These are phyloP conservation scores for Acinonyx jubatus DNA, from an alignment of 2,113 vertebrate species.

Conservation along the genomic window DNA sequence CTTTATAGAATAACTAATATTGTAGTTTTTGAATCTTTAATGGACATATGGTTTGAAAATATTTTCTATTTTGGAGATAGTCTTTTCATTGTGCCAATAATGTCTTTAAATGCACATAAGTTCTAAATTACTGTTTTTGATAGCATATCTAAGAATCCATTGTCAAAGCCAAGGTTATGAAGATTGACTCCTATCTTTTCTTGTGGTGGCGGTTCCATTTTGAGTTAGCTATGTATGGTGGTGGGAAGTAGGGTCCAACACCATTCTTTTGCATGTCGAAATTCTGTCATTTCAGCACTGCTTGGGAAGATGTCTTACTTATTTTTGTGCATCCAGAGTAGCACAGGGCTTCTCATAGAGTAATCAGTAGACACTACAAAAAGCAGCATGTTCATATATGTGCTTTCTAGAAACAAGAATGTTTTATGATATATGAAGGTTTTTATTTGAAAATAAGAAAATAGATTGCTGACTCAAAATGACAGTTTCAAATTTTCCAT, in stretches of 20 bases:
- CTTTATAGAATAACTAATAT: not conserved
- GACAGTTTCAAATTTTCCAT: not conserved
- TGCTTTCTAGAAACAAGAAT: not conserved
- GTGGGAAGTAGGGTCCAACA: not conserved
- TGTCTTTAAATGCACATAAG: not conserved
- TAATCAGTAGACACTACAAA: not conserved
- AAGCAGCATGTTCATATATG: not conserved
- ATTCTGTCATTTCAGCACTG: not conserved
- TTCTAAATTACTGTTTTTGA: not conserved
- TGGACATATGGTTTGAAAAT: not conserved
- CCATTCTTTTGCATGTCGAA: not conserved
- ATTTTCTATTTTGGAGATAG: not conserved
- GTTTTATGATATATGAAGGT: not conserved
- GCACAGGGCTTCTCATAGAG: not conserved
- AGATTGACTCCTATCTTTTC: not conserved
- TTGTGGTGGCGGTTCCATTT: not conserved
- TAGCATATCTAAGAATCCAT: not conserved
- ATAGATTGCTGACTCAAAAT: slow-evolving; percentile 1
- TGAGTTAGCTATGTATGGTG: not conserved
- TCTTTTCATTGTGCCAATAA: not conserved
- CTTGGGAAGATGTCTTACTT: not conserved
- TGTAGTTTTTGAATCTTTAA: not conserved
- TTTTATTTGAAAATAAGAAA: slow-evolving; percentile 13
- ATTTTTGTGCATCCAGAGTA: not conserved
- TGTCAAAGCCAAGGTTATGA: not conserved